Conservation (phyloP, 2,888 invertebrate species). For the Lottia gigantea region DNA sequence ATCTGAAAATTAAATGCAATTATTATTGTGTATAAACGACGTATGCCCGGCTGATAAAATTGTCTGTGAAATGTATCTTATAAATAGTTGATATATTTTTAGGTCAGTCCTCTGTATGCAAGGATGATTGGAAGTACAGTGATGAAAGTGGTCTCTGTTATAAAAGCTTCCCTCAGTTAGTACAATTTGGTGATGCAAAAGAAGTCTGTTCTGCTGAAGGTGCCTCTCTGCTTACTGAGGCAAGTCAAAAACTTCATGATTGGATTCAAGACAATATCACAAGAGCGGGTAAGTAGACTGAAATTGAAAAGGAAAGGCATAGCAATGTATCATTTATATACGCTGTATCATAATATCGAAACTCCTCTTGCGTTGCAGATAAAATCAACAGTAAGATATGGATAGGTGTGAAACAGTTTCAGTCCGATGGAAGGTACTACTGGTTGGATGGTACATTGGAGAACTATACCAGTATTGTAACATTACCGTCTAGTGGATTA, state of each 20-base stretch:
- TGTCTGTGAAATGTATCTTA: no score
- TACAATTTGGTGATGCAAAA: conserved; percentile 12
- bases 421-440: background rate
- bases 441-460: conserved; percentile 19
- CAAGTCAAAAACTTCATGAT: background rate
- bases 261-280: conserved; percentile 18
- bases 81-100: background rate
- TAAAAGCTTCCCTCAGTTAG: background rate
- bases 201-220: conserved; percentile 10
- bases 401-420: conserved; percentile 16
- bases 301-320: no score
- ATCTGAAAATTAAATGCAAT: background rate
- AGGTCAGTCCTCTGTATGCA: conserved; percentile 14
- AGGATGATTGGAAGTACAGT: conserved; percentile 16
- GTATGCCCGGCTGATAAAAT: no score
- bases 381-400: background rate
- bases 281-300: conserved; percentile 10
- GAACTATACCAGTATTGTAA: background rate
- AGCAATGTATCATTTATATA: no score
- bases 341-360: no score
- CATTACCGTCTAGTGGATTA: background rate
- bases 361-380: no score
- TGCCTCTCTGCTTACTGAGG: conserved; percentile 13
- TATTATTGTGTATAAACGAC: background rate
- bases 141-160: conserved; percentile 16